These are phyloP conservation scores for Montipora foliosa DNA, from an alignment of 64 coral and sea anemone species.

Conservation along the genomic window DNA sequence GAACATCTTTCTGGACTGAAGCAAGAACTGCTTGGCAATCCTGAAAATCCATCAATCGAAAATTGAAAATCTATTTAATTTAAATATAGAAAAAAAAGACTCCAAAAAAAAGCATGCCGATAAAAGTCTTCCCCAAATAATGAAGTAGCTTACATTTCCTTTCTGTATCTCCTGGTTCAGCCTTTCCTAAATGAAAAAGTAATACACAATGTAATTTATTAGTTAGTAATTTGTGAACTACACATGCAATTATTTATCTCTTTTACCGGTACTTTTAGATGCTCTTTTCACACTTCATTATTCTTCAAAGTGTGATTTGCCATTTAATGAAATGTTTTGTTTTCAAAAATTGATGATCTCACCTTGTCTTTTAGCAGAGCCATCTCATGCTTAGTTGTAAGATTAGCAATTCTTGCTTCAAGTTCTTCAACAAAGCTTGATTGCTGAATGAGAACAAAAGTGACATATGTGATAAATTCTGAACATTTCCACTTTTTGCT, in stretches of 20 bases:
- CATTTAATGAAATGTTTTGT: no score
- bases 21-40: constrained; percentile 66
- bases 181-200: constrained; percentile 32
- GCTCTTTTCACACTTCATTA: no score
- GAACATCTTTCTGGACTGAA: constrained; percentile 77
- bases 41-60: constrained; percentile 9
- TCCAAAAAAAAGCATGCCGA: background rate
- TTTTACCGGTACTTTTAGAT: no score
- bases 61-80: no score
- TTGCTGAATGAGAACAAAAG: constrained; percentile 7
- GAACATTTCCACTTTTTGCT: no score
- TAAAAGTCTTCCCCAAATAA: background rate
- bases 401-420: background rate
- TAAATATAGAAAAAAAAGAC: background rate
- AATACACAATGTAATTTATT: background rate
- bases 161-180: constrained; percentile 51
- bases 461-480: no score
- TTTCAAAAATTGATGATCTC: background rate
- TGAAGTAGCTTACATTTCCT: background rate
- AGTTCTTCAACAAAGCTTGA: constrained; percentile 19
- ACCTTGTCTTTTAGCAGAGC: constrained; percentile 54
- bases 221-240: no score
- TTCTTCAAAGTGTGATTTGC: no score
- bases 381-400: constrained; percentile 20
- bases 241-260: no score